A percentile compares a stretch with the other conserved stretches of the same genome.
phyloP scores from a whole-genome alignment of 2,797 vertebrate genomes.

The Hozukius guyotensis region DNA sequence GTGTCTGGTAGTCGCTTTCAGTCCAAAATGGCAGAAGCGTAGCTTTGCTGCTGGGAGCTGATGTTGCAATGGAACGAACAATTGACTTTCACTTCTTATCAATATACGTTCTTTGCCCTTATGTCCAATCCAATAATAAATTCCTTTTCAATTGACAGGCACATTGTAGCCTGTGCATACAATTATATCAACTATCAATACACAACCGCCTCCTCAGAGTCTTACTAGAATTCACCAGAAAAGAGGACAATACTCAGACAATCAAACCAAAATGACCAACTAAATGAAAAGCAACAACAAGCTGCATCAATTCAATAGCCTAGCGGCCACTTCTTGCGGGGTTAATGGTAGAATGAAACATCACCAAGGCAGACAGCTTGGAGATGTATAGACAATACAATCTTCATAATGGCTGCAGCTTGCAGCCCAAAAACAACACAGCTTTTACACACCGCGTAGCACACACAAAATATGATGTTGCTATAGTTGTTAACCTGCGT shows the following conservation, averaged over 20 bases:
- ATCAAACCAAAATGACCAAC: background rate
- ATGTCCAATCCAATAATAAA: background rate
- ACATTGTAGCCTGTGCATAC: background rate
- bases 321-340: background rate
- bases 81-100: background rate
- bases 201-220: background rate
- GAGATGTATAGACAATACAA: background rate
- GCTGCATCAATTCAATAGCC: background rate
- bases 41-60: background rate
- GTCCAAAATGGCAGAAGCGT: background rate
- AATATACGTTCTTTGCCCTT: background rate
- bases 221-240: background rate
- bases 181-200: background rate
- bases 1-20: too few species aligned
- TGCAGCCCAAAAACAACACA: background rate
- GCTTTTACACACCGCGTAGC: background rate
- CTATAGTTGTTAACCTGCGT: background rate
- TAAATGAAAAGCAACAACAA: background rate
- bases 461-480: background rate
- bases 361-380: background rate
- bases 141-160: background rate
- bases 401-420: background rate
- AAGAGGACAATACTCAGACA: background rate
- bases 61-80: background rate
- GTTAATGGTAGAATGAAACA: background rate